Evolutionary conservation across 2,113 vertebrate species (phyloP), one percentile per base, ranked within the genome.

Genomic region (Parus major): DNA sequence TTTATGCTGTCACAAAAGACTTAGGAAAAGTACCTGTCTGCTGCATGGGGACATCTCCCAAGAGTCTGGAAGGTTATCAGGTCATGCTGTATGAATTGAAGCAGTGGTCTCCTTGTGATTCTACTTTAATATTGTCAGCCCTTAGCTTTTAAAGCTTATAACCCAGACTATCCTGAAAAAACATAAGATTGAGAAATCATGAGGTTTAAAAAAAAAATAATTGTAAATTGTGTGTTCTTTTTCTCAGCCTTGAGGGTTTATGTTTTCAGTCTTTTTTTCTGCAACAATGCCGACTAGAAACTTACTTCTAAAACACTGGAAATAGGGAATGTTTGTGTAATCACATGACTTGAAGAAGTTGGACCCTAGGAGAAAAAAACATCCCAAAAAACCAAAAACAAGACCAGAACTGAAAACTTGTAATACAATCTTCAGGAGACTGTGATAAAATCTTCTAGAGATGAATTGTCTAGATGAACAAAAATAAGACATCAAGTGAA

Each of bases 151-250:
- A 76, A 75, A 87, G 52, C 35, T 65, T 79, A 33, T 87, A 95
- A 68, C 59, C 90, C 68, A 86, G 83, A 69, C 69, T 91, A 88
- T 93, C 81, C 89, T 89, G 79, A 94, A 87, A 92, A 95, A 82
- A 76, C 75, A 82, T 76, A 82, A 42, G 78, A 91, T 91, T 95
- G 93, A 66, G 93, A 93, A 97, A 97, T 93, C 53, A 15, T 63
- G 88, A 86, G 69, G 56, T 92, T 94, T 87, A 6, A 75, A 68
- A 94, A 39, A 39, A 95, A 95, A 91, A 95, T 93, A 84, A 11
- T 15, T 36, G 35, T 61, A 90, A 87, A 42, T 79, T 76, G 23
- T 80, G 44, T 86, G 86, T 66, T 93, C 82, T 95, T 91, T 82
- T 94, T 91, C 66, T 95, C 75, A 90, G 91, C 85, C 94, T 94